phyloP scores from a whole-genome alignment of 2,888 invertebrate genomes.

The Eupeodes luniger region DNA sequence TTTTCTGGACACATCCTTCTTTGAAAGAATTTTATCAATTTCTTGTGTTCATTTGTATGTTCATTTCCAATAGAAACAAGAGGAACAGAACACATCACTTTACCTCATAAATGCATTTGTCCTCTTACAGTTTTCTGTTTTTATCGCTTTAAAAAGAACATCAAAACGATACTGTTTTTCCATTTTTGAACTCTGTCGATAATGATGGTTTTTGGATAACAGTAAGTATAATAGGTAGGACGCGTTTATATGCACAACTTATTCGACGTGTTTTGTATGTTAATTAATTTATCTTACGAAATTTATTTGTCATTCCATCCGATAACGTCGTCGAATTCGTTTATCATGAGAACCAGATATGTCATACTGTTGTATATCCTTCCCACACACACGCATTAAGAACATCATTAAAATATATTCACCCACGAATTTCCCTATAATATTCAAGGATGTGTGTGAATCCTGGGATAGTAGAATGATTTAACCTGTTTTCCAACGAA shows the following conservation, averaged over 20 bases:
- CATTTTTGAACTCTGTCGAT: too few species aligned
- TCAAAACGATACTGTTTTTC: too few species aligned
- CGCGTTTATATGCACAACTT: neutral
- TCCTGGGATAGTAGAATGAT: neutral
- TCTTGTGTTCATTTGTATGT: too few species aligned
- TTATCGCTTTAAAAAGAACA: too few species aligned
- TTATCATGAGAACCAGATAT: neutral
- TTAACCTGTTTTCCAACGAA: slow-evolving; percentile 39
- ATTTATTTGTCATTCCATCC: slow-evolving; percentile 61
- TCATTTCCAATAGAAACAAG: too few species aligned
- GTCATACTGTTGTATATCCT: neutral
- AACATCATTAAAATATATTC: slow-evolving; percentile 65
- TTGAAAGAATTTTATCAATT: too few species aligned
- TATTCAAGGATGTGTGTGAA: neutral
- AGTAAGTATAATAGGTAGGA: too few species aligned
- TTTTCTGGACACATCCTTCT: too few species aligned
- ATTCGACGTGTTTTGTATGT: neutral
- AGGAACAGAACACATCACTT: too few species aligned
- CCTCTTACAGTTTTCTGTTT: too few species aligned
- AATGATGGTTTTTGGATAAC: too few species aligned
- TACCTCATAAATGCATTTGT: too few species aligned
- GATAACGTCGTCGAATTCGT: slow-evolving; percentile 54
- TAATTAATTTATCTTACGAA: slow-evolving; percentile 51
- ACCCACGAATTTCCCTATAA: slow-evolving; percentile 11
- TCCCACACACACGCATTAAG: slow-evolving; percentile 45